These are phyloP conservation scores for Ceratosolen fusciceps DNA, from an alignment of 1,140 invertebrate species.

Conservation along the genomic window DNA sequence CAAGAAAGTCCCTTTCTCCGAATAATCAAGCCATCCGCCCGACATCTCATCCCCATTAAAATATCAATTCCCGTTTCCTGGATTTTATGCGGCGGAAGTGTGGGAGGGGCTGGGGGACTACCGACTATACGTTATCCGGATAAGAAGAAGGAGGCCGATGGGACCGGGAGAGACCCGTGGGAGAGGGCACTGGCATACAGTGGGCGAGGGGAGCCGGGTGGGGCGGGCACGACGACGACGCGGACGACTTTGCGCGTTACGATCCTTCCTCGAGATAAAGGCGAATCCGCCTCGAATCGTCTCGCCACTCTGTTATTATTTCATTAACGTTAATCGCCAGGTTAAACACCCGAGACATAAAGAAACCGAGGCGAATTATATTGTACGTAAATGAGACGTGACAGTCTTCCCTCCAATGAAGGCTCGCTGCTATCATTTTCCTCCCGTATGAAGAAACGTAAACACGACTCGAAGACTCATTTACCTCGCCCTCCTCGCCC, in stretches of 20 bases:
- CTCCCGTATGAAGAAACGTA: neutral
- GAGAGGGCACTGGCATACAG: neutral
- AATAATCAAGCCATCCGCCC: conserved; percentile 3
- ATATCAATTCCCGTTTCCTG: conserved; percentile 23
- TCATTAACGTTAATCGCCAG: conserved; percentile 52
- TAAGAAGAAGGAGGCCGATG: neutral
- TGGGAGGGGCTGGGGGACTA: too few species aligned
- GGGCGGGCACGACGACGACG: neutral
- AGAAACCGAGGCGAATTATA: conserved; percentile 5
- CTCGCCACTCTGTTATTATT: conserved; percentile 50
- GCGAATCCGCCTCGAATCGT: conserved; percentile 6
- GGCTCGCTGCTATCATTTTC: neutral
- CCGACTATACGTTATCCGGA: neutral
- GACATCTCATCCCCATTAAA: neutral
- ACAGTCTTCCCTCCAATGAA: neutral
- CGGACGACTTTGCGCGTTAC: neutral
- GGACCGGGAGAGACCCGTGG: neutral
- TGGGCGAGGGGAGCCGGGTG: neutral
- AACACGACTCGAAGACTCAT: neutral
- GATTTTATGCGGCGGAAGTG: conserved; percentile 18
- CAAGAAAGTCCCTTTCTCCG: neutral
- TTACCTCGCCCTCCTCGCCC: too few species aligned
- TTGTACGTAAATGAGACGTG: neutral
- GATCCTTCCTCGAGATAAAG: conserved; percentile 15
- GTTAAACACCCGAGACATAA: conserved; percentile 17